Conservation (phyloP, 2,113 vertebrate genomes). For the Otus sunia region DNA sequence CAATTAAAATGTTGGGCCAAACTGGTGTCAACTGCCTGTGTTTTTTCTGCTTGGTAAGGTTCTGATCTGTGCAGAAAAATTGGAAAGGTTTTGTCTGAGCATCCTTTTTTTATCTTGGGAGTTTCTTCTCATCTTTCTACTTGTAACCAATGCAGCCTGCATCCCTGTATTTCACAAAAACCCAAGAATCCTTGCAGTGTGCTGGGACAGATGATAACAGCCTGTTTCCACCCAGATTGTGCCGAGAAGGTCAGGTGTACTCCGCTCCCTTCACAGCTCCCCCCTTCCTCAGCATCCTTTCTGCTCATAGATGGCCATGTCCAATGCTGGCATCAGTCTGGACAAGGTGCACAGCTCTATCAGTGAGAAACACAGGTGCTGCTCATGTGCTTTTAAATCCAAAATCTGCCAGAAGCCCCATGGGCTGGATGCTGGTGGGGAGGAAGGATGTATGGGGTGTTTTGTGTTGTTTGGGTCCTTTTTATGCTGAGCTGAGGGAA, state of each 20-base stretch:
- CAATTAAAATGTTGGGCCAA: neutral
- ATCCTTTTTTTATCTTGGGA: neutral
- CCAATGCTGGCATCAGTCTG: neutral
- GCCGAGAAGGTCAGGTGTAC: rapidly evolving
- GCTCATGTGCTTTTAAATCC: neutral
- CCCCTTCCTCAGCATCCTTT: neutral
- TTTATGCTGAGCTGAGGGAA: neutral
- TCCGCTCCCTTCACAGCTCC: rapidly evolving
- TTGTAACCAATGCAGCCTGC: rapidly evolving
- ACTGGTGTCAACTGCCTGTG: neutral
- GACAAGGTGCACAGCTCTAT: rapidly evolving
- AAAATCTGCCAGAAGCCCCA: neutral
- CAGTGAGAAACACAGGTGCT: neutral
- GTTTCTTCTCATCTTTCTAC: neutral
- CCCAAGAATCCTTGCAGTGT: neutral
- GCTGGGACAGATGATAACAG: rapidly evolving
- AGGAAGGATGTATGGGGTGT: neutral
- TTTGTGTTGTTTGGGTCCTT: neutral
- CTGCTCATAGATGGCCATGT: rapidly evolving
- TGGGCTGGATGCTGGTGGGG: neutral
- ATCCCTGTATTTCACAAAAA: rapidly evolving
- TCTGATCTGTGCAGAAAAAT: neutral
- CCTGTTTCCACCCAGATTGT: neutral
- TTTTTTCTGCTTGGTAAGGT: neutral
- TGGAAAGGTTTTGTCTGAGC: neutral